phyloP scores from a whole-genome alignment of 2,797 vertebrate species.

The Spinus pinus region DNA sequence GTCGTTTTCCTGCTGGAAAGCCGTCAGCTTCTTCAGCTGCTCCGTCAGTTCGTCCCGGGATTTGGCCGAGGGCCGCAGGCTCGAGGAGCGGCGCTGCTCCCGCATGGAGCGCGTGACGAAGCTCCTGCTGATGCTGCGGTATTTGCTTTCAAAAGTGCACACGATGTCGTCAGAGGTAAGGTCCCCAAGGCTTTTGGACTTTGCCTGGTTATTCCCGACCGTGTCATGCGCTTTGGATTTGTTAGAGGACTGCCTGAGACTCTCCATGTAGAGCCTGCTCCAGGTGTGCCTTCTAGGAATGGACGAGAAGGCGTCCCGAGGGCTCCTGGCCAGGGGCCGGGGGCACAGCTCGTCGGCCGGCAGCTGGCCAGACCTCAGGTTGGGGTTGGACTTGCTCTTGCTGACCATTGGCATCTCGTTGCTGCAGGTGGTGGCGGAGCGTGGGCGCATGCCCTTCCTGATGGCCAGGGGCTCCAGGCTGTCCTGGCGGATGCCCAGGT shows the following conservation, averaged over 20 bases:
- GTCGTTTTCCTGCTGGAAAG: constrained; percentile 72
- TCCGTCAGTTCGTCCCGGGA: constrained; percentile 77
- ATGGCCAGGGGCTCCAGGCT: constrained; percentile 32
- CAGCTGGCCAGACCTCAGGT: constrained; percentile 73
- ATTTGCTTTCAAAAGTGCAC: constrained; percentile 86
- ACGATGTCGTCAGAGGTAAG: constrained; percentile 91
- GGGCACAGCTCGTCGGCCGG: constrained; percentile 71
- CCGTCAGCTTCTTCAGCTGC: constrained; percentile 85
- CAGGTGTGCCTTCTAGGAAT: constrained; percentile 84
- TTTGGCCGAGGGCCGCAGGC: not conserved
- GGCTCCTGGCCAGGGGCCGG: constrained; percentile 67
- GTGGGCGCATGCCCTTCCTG: constrained; percentile 62
- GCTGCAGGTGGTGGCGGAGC: constrained; percentile 30
- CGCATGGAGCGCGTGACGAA: constrained; percentile 76
- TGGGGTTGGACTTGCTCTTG: constrained; percentile 94
- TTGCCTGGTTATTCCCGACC: constrained; percentile 62
- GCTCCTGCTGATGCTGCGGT: constrained; percentile 85
- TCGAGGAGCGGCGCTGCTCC: constrained; percentile 56
- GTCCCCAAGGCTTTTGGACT: constrained; percentile 95
- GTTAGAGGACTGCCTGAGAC: constrained; percentile 79
- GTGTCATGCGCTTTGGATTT: constrained; percentile 36
- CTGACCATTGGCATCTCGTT: constrained; percentile 62
- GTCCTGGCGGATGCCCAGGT: constrained; percentile 67
- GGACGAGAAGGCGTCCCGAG: constrained; percentile 48
- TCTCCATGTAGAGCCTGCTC: constrained; percentile 87